phyloP scores from a whole-genome alignment of 2,797 vertebrate genomes.

The Brotula barbata region DNA sequence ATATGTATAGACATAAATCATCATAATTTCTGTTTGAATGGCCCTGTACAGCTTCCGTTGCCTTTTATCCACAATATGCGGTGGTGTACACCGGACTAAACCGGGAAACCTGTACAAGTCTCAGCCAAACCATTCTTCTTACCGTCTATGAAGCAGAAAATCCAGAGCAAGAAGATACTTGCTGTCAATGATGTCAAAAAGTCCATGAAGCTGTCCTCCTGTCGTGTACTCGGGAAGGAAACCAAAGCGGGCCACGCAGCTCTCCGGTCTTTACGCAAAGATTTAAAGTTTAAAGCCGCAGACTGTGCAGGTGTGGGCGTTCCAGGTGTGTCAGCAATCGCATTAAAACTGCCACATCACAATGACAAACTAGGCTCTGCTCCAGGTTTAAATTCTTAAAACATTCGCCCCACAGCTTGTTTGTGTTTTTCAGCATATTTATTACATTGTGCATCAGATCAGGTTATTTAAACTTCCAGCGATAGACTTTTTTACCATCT shows the following conservation, averaged over 20 bases:
- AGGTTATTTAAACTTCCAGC: no score
- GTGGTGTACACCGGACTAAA: background rate
- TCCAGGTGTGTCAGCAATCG: slow-evolving; percentile 35
- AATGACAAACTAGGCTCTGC: no score
- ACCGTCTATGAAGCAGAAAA: slow-evolving; percentile 77
- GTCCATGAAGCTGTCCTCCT: slow-evolving; percentile 68
- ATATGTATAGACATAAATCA: no score
- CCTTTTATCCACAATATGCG: no score
- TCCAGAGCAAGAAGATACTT: slow-evolving; percentile 70
- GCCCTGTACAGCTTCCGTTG: no score
- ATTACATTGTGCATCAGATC: no score
- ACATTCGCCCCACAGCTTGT: no score
- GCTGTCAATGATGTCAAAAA: slow-evolving; percentile 71
- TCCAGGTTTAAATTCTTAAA: no score
- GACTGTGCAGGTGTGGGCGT: slow-evolving; percentile 30
- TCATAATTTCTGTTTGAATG: no score
- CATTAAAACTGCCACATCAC: no score
- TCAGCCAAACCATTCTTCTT: slow-evolving; percentile 37
- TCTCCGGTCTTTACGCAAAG: slow-evolving; percentile 51
- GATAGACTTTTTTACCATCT: no score
- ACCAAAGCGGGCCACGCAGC: slow-evolving; percentile 42
- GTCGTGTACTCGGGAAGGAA: slow-evolving; percentile 49
- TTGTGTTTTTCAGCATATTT: no score
- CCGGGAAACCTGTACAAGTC: background rate
- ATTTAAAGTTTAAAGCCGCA: slow-evolving; percentile 46